Evolutionary conservation across 1,140 invertebrate genomes (phyloP), one percentile per base, ranked within the genome.

Genomic region (Drosophila tani): DNA sequence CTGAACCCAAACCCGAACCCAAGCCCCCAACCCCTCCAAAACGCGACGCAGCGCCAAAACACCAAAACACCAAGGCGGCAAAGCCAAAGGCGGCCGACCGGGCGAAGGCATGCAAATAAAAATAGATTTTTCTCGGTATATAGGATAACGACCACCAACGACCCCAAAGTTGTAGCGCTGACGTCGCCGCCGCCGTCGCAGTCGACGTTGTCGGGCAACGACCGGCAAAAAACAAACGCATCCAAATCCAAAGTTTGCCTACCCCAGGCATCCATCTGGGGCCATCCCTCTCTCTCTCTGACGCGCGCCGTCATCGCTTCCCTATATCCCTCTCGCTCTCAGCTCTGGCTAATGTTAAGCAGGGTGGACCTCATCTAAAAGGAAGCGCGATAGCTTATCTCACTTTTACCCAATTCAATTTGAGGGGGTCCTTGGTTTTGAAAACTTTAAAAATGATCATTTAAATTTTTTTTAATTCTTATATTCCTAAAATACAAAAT

Each of bases 91-190:
- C 77, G 70, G 69, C 67, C 56, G 76, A 17, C 64, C 64, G 32
- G 65, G 68, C 68, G 3, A 53, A 53, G 53, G 69, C 50, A 71
- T 73, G 70, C 68, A 82, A 86, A 91, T 88, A 91, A 91, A 91
- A 91, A 91, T 91, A 91, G 90, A 91, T 91, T 92, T 92, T 91
- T 83, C 76, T 92, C 91, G 83, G 91, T 92, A 92, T 92, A 88
- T 92, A 92, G 91, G 91, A 92, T 92, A 92, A 92, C 91, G 91
- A 92, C 90, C 91, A 92, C 77, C 79, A 92, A 92, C 91, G 91
- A 92, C 91, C 91, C 91, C 91, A 91, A 91, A 65, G 75, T 82
- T 62, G 70, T 40, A 8, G 50, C 63, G 68, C 65, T 69, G 59
- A 19, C 55, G 60, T n/a, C 17, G 47, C 27, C 40, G 38, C 9